These are phyloP conservation scores for Suillia variegata DNA, from an alignment of 2,888 invertebrate species.

Conservation along the genomic window DNA sequence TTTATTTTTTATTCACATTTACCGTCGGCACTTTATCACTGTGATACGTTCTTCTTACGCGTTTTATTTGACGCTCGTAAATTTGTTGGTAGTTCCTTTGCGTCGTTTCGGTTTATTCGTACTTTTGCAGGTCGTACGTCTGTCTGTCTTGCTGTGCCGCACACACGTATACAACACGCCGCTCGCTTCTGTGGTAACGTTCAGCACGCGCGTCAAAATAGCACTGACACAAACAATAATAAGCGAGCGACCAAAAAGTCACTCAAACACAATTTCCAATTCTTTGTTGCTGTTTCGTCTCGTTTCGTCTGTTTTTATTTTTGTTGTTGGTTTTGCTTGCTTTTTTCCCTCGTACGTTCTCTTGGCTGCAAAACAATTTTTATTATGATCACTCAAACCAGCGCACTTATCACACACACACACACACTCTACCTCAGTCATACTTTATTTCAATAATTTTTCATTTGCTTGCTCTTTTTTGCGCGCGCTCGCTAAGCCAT, in stretches of 20 bases:
- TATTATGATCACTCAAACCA: neutral
- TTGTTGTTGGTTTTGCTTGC: neutral
- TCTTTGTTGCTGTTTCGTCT: conserved; percentile 1
- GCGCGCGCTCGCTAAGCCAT: conserved; percentile 10
- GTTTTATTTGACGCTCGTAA: neutral
- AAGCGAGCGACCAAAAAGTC: conserved; percentile 51
- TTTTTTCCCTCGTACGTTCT: conserved; percentile 13
- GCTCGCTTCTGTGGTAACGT: conserved; percentile 38
- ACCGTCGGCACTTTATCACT: conserved; percentile 15
- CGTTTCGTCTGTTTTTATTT: neutral
- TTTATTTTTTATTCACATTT: neutral
- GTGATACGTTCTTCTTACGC: neutral
- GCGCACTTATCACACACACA: neutral
- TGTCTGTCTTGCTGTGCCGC: neutral
- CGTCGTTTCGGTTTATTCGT: conserved; percentile 18
- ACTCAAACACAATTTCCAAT: conserved; percentile 42
- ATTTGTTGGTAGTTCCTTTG: neutral
- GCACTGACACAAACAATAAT: conserved; percentile 61
- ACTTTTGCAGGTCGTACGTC: no score
- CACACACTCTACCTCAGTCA: conserved; percentile 1
- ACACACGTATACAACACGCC: neutral
- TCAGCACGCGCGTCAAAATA: conserved; percentile 62
- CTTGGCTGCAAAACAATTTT: conserved; percentile 37
- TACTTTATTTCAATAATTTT: conserved; percentile 12
- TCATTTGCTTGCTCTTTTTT: conserved; percentile 10